These are phyloP conservation scores for Acanthococcus lagerstroemiae DNA, from an alignment of 2,888 invertebrate genomes.

Conservation along the genomic window DNA sequence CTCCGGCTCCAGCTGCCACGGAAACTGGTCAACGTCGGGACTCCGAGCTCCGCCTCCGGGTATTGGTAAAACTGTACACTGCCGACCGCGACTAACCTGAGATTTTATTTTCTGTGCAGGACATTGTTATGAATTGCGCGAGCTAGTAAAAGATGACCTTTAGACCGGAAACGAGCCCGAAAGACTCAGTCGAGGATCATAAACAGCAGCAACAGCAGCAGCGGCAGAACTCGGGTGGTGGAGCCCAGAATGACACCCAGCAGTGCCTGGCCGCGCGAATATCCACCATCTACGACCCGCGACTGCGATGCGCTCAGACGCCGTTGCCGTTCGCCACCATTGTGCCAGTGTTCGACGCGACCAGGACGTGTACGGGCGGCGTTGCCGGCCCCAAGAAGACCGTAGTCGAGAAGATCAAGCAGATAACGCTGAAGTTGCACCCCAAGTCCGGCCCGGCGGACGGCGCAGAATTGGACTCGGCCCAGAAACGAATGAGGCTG, in stretches of 20 bases:
- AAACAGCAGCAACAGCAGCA: background rate
- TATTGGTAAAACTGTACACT: background rate
- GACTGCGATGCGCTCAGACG: slow-evolving; percentile 11
- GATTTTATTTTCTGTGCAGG: slow-evolving; percentile 1
- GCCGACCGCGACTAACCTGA: background rate
- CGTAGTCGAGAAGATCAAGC: slow-evolving; percentile 20
- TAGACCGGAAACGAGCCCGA: slow-evolving; percentile 16
- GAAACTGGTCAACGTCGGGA: too few relatives aligned
- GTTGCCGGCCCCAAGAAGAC: slow-evolving; percentile 13
- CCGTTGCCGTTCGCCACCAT: background rate
- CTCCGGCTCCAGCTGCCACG: too few relatives aligned
- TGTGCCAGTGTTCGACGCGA: background rate
- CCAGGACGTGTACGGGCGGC: background rate
- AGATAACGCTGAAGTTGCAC: slow-evolving; percentile 16
- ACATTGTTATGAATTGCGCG: slow-evolving; percentile 18
- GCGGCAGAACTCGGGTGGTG: background rate
- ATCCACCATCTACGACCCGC: slow-evolving; percentile 34
- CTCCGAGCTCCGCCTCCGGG: too few relatives aligned
- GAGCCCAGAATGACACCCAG: background rate
- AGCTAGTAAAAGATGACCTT: slow-evolving; percentile 13
- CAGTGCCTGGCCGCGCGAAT: slow-evolving; percentile 16
- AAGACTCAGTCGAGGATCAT: background rate
- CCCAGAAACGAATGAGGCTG: background rate
- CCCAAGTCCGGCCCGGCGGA: background rate
- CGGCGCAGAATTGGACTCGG: background rate